Conservation (phyloP, 2,113 vertebrate genomes). For the Crocuta crocuta region DNA sequence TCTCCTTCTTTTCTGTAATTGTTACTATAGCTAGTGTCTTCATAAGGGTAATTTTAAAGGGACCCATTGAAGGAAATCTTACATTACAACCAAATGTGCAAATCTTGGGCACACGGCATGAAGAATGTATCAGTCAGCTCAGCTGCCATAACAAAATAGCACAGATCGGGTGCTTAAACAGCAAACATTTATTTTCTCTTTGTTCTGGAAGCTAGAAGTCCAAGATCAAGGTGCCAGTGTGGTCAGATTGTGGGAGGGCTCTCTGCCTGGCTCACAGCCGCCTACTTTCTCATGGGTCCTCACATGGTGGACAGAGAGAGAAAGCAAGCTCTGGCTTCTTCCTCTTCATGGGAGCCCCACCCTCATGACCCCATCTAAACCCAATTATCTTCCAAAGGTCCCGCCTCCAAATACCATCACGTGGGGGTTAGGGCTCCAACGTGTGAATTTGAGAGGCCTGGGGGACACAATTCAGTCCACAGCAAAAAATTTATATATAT, state of each 20-base stretch:
- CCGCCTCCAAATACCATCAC: neutral
- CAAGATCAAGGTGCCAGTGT: fast-evolving
- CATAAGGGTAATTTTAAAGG: neutral
- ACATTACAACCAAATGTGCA: neutral
- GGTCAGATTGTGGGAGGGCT: neutral
- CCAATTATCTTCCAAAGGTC: neutral
- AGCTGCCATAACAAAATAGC: neutral
- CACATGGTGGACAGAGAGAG: neutral
- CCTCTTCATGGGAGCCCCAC: neutral
- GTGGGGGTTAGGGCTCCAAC: neutral
- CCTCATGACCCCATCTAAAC: neutral
- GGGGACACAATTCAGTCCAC: neutral
- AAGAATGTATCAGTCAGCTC: neutral
- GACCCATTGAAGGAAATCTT: neutral
- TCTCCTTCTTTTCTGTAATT: neutral
- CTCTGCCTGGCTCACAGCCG: neutral
- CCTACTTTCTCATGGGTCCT: neutral
- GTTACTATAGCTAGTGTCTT: neutral
- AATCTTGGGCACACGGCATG: neutral
- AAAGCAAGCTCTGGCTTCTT: neutral
- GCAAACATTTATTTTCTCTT: neutral
- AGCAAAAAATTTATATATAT: neutral
- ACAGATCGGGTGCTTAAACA: neutral
- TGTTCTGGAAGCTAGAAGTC: neutral
- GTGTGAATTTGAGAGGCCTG: neutral